Conservation (phyloP, 2,797 vertebrate genomes). For the Orestias chungarensis region DNA sequence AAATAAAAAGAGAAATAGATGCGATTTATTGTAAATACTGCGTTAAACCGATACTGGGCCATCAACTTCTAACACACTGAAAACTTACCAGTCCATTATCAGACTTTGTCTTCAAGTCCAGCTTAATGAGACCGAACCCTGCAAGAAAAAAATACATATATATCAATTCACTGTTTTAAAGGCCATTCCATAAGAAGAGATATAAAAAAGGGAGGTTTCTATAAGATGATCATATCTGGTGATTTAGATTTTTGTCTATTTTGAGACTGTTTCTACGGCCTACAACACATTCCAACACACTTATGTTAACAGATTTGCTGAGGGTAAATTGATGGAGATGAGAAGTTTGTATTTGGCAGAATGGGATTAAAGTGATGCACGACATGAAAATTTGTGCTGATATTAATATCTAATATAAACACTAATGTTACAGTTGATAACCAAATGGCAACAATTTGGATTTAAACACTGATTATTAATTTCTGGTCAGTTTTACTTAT, state of each 20-base stretch:
- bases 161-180: conserved; percentile 7
- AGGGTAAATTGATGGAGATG: neutral
- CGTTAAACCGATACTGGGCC: neutral
- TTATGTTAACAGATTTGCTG: neutral
- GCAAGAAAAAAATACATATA: conserved; percentile 45
- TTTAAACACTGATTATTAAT: too few relatives aligned
- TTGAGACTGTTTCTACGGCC: neutral
- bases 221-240: too few relatives aligned
- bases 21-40: neutral
- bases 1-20: neutral
- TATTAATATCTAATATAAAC: too few relatives aligned
- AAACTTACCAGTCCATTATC: conserved; percentile 95
- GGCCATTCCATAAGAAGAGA: neutral
- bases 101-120: conserved; percentile 97
- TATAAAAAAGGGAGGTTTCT: neutral
- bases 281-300: neutral
- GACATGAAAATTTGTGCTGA: too few relatives aligned
- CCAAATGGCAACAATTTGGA: too few relatives aligned
- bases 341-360: neutral
- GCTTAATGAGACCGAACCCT: conserved; percentile 97
- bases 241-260: neutral
- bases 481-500: too few relatives aligned
- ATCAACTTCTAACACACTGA: conserved; percentile 19
- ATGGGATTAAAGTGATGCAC: neutral
- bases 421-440: too few relatives aligned